Conservation (phyloP, 2,113 vertebrate species). For the Triplophysa dalaica region DNA sequence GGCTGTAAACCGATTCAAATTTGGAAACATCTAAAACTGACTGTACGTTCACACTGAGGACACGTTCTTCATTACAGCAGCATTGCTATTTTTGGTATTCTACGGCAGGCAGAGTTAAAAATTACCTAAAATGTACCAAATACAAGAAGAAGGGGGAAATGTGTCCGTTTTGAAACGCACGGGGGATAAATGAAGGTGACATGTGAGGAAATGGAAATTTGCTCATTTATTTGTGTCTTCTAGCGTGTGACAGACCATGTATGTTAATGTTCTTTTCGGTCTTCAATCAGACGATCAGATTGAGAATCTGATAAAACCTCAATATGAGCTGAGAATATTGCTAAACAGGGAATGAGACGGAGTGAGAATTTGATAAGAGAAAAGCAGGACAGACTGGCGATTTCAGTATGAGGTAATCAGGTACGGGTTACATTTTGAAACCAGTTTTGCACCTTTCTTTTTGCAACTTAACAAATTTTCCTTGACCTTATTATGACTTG, state of each 20-base stretch:
- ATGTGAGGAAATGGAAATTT: constrained; percentile 56
- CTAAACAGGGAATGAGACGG: not conserved
- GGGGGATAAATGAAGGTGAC: constrained; percentile 57
- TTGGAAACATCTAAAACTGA: constrained; percentile 5
- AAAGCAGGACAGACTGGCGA: not conserved
- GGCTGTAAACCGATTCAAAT: not conserved
- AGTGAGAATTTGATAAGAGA: not conserved
- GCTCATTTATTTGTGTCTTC: constrained; percentile 54
- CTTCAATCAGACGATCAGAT: constrained; percentile 42
- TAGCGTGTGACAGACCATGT: constrained; percentile 49
- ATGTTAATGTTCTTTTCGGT: constrained; percentile 51
- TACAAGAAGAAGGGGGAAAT: constrained; percentile 23
- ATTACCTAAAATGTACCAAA: constrained; percentile 22
- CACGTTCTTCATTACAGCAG: constrained; percentile 10
- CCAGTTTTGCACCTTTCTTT: constrained; percentile 9
- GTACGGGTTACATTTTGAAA: not conserved
- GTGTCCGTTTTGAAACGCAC: constrained; percentile 39
- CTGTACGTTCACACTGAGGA: not conserved
- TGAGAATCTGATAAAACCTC: constrained; percentile 24
- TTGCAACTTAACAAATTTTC: constrained; percentile 7
- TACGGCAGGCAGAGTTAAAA: constrained; percentile 14
- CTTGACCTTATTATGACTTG: constrained; percentile 10
- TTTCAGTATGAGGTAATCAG: constrained; percentile 17
- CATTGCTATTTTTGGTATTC: constrained; percentile 45
- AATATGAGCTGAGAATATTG: constrained; percentile 24